These are phyloP conservation scores for Acrossocheilus fasciatus DNA, from an alignment of 2,797 vertebrate genomes.

Conservation along the genomic window DNA sequence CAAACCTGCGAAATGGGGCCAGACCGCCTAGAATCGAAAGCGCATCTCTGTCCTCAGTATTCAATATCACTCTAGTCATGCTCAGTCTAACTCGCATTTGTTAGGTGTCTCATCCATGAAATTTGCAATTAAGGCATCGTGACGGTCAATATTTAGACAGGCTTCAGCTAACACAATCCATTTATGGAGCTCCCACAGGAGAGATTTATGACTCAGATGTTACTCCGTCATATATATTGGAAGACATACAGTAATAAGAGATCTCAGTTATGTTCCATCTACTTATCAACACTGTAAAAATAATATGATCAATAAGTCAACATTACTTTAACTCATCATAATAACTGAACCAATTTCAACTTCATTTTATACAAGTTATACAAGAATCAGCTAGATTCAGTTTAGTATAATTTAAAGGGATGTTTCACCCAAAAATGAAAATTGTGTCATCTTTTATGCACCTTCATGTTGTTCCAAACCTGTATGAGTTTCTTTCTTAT, in stretches of 20 bases:
- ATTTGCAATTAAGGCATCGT: constrained; percentile 47
- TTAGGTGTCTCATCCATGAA: constrained; percentile 52
- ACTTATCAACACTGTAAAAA: background rate
- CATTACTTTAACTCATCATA: no score
- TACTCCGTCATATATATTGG: background rate
- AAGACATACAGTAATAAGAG: background rate
- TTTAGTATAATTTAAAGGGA: no score
- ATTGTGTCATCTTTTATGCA: no score
- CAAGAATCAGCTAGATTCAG: no score
- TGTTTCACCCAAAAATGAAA: no score
- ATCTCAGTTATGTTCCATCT: background rate
- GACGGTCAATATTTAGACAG: constrained; percentile 42
- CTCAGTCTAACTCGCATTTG: constrained; percentile 52
- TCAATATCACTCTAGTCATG: constrained; percentile 37
- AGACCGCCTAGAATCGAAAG: constrained; percentile 46
- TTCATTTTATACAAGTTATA: no score
- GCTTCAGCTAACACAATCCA: background rate
- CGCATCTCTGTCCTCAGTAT: constrained; percentile 31
- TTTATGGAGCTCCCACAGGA: constrained; percentile 3
- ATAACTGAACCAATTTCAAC: no score
- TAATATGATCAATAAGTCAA: background rate
- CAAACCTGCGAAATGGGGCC: constrained; percentile 26
- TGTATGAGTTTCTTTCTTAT: no score
- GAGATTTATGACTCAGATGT: constrained; percentile 23
- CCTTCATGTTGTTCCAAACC: no score